Base-by-base conservation (phyloP, 1,140 invertebrate genomes). In the Mizuhopecten yessoensis region DNA sequence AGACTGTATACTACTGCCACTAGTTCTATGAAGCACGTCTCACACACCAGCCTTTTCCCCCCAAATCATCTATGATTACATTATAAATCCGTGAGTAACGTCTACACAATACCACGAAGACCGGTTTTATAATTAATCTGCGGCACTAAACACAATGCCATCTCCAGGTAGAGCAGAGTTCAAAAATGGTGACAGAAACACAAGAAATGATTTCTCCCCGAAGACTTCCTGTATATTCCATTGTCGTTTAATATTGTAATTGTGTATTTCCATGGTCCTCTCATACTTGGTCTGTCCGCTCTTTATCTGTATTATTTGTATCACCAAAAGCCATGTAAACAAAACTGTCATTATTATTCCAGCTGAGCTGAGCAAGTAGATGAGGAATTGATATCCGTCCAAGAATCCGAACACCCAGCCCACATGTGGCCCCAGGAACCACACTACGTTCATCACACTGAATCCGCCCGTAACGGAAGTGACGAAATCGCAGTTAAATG, bases 241-340 rank as follows among this genome's bases (percentile, higher is more conserved):
- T n/a, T 75, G 57, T 75, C 23, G 23, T 75, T 29, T 75, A 1
- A 75, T 75, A 7, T 17, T 17, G 57, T 75, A 75, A 29, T 75
- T 75, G 57, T 75, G n/a, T 75, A 75, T 75, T 17, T 29, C 57
- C 57, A 75, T 75, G 0, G 9, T 75, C n/a, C 15, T n/a, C n/a
- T 75, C 57, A 29, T 75, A 75, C 29, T 75, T 75, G 5, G 57
- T 75, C 57, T 75, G 57, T 75, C 57, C 57, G n/a, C 57, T 75
- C 23, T n/a, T 23, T 75, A 75, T 75, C n/a, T 75, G 57, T 7
- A 75, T 75, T 9, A 75, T n/a, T n/a, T 75, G 57, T 9, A 75
- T 75, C 0, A 75, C 57, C 1, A 75, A 11, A 75, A 75, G 57
- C 57, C 57, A 75, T 7, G 23, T 75, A 17, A 75, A 75, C 17